Evolutionary conservation across 2,797 vertebrate species (phyloP).

Genomic region (Hemibagrus guttatus): DNA sequence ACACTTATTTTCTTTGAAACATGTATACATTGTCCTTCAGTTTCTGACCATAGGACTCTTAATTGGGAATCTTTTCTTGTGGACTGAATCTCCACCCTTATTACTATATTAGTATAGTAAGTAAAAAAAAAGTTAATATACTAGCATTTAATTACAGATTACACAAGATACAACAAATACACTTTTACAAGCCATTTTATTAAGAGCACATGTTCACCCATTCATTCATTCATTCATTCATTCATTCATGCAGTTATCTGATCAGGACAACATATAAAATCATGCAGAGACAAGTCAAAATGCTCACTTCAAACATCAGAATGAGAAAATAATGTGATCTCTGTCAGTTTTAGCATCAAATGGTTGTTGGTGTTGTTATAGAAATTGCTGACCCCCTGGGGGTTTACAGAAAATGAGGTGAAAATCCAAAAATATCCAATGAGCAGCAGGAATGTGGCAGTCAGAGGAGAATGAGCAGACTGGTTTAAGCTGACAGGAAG

Average conservation of each 20-base stretch:
- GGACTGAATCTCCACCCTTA: neutral
- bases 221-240: too few relatives aligned
- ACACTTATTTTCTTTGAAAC: neutral
- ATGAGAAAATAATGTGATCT: neutral
- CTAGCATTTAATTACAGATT: neutral
- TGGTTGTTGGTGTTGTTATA: neutral
- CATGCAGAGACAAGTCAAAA: neutral
- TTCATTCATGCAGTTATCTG: neutral
- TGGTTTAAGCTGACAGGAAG: neutral
- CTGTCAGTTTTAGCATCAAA: neutral
- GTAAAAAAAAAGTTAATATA: too few relatives aligned
- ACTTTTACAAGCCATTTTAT: constrained; percentile 5
- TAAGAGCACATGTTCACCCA: neutral
- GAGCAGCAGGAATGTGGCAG: neutral
- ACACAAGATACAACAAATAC: neutral
- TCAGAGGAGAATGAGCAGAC: neutral
- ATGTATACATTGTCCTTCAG: neutral
- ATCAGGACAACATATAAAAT: neutral
- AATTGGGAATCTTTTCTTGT: neutral
- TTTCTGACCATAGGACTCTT: neutral
- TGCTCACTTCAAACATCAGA: neutral
- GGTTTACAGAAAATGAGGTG: neutral
- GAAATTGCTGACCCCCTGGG: neutral
- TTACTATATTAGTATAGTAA: too few relatives aligned
- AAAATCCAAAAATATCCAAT: neutral